phyloP scores from a whole-genome alignment of 2,888 invertebrate species.

The Pharmacophagus antenor region DNA sequence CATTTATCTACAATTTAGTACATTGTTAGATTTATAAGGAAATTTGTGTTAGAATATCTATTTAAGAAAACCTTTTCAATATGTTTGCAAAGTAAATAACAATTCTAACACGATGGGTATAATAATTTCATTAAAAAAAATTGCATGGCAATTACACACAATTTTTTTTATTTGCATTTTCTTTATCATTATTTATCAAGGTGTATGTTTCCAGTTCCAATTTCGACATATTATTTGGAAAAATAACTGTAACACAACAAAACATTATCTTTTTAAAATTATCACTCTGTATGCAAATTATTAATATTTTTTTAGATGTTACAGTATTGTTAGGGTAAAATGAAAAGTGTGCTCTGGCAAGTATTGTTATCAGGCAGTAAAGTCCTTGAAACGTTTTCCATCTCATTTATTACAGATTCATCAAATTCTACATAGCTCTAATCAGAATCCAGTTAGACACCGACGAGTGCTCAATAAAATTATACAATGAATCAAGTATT shows the following conservation, averaged over 20 bases:
- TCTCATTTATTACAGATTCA: background rate
- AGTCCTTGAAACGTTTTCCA: background rate
- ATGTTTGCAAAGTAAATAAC: no score
- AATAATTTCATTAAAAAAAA: no score
- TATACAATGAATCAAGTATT: conserved; percentile 60
- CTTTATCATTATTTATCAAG: no score
- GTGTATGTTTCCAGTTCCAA: no score
- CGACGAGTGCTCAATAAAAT: conserved; percentile 36
- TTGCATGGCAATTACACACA: no score
- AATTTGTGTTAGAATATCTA: no score
- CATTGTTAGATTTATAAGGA: no score
- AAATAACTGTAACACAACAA: background rate
- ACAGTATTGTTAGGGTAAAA: background rate
- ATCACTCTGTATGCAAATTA: background rate
- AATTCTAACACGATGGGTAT: no score
- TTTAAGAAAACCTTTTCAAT: no score
- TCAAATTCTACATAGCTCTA: background rate
- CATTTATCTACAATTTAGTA: no score
- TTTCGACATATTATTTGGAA: no score
- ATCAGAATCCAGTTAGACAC: conserved; percentile 12
- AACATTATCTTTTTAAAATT: background rate
- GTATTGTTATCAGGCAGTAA: conserved; percentile 12
- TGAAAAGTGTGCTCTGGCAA: conserved; percentile 1
- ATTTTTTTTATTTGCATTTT: no score
- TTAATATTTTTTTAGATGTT: background rate